Percentiles rank a stretch among this genome's conserved stretches.
Conservation (phyloP, 2,797 vertebrate species). For the Myripristis jacobus region DNA sequence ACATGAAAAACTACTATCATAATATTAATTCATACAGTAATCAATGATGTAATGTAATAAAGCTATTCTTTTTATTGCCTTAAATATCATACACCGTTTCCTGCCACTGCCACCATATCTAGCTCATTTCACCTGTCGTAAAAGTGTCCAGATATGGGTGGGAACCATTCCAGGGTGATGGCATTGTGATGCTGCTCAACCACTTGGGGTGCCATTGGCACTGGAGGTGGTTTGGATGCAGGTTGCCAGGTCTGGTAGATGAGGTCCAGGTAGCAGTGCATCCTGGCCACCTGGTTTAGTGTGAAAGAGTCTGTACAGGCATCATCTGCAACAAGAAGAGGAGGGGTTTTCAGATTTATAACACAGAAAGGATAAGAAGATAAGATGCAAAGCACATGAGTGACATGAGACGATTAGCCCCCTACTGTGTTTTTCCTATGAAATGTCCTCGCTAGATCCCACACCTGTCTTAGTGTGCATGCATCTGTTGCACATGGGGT, state of each 20-base stretch:
- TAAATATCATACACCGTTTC: constrained; percentile 12
- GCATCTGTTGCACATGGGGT: constrained; percentile 27
- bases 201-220: constrained; percentile 92
- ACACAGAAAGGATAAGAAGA: not conserved
- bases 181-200: constrained; percentile 87
- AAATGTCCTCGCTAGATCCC: constrained; percentile 60
- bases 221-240: constrained; percentile 87
- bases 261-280: constrained; percentile 99
- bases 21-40: too few relatives aligned
- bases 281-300: constrained; percentile 96
- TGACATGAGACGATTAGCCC: constrained; percentile 27
- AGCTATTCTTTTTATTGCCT: constrained; percentile 1
- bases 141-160: constrained; percentile 93
- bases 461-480: constrained; percentile 46
- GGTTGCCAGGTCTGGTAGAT: constrained; percentile 96
- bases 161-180: constrained; percentile 95
- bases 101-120: constrained; percentile 35
- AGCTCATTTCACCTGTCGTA: constrained; percentile 94
- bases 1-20: not conserved
- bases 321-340: constrained; percentile 85
- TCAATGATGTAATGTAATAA: not conserved
- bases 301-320: constrained; percentile 98
- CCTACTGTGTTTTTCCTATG: constrained; percentile 36
- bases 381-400: constrained; percentile 16
- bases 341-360: not conserved